These are phyloP conservation scores for Carterocephalus palaemon DNA, from an alignment of 2,888 invertebrate species.

Conservation along the genomic window DNA sequence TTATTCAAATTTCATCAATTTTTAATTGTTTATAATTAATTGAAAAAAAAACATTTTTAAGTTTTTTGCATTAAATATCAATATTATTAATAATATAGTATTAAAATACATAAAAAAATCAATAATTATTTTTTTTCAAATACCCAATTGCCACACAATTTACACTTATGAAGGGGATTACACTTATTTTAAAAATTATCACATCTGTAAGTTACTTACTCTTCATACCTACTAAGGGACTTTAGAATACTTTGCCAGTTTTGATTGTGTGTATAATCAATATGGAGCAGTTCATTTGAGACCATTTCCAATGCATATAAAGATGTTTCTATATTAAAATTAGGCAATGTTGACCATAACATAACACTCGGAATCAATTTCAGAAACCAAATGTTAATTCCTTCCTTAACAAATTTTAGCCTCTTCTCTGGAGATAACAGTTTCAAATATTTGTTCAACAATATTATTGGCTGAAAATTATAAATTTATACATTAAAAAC, in stretches of 20 bases:
- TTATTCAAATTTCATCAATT: too few relatives aligned
- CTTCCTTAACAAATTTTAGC: conserved; percentile 51
- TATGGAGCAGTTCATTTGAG: conserved; percentile 52
- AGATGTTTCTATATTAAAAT: conserved; percentile 25
- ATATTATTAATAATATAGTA: too few relatives aligned
- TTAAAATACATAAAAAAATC: too few relatives aligned
- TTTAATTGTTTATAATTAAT: too few relatives aligned
- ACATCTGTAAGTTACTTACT: too few relatives aligned
- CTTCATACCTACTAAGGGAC: conserved; percentile 52
- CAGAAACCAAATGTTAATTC: conserved; percentile 68
- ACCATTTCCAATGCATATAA: conserved; percentile 62
- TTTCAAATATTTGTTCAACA: conserved; percentile 53
- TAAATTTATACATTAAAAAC: too few relatives aligned
- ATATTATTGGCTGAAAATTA: conserved; percentile 51
- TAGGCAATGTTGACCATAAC: conserved; percentile 17
- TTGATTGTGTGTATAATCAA: conserved; percentile 55
- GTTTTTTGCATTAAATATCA: too few relatives aligned
- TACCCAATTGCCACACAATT: too few relatives aligned
- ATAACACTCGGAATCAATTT: conserved; percentile 68
- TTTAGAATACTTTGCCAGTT: conserved; percentile 61
- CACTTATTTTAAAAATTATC: too few relatives aligned
- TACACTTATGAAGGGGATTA: too few relatives aligned
- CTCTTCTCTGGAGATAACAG: conserved; percentile 52
- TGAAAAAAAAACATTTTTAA: too few relatives aligned
- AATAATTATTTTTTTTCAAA: too few relatives aligned